Base-by-base conservation (phyloP, 2,888 invertebrate genomes). In the Drosophila mimica region DNA sequence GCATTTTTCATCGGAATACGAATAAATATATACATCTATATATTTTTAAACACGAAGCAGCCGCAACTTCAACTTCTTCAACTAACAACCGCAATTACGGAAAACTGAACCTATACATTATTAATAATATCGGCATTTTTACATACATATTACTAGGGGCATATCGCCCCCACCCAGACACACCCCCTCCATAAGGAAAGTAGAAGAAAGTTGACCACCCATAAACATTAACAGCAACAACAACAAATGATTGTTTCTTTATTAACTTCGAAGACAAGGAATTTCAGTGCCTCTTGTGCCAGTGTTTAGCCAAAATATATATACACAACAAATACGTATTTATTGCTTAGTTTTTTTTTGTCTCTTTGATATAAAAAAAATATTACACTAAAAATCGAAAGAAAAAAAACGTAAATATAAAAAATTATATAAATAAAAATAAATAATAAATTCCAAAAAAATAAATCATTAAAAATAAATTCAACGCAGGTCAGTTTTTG, bases 281-380 rank as follows among this genome's bases (percentile, higher is more conserved):
- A 88, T 91, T 91, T 88, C 90, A 88, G 88, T 88, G 88, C 88
- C 88, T 88, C 89, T 88, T 86, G 91, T 91, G 91, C 91, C 91
- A 88, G 91, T 91, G 90, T 89, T 86, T 90, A 84, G 85, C 90
- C 88, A 89, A 91, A 91, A 86, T 86, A 86, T 86, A 83, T 86
- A 86, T 90, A 91, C 83, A 88, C 79, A 78, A 74, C 71, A 89
- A 82, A 90, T 89, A 87, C 87, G 91, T 89, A 87, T 89, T 91
- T 90, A 90, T 90, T 91, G 91, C 86, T 91, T 89, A 88, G 81
- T 81, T 83, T 87, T 83, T 84, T 79, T 75, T n/a, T 36, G 40
- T 40, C 88, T 90, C 88, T 87, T 87, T 90, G 88, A 87, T 89
- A 89, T 70, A 79, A 70, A 86, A 70, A 65, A 65, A 71, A 66